Conservation (phyloP, 2,113 vertebrate genomes). For the Cnemophilus loriae region DNA sequence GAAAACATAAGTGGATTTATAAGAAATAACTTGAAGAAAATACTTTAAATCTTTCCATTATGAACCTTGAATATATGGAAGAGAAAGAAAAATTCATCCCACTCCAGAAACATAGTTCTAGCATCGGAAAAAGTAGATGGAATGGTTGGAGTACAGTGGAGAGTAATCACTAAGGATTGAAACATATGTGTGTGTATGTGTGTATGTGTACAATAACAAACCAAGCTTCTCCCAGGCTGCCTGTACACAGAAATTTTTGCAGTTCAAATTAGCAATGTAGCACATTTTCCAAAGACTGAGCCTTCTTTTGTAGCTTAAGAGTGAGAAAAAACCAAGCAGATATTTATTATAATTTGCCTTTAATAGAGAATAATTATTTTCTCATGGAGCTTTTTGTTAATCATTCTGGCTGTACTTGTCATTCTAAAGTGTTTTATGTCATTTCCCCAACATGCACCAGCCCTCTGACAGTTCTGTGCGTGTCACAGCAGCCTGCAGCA, state of each 20-base stretch:
- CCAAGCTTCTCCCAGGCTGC: not conserved
- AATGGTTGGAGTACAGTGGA: not conserved
- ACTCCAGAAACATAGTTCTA: not conserved
- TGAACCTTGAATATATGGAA: not conserved
- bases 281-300: not conserved
- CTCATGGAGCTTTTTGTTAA: not conserved
- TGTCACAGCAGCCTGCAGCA: not conserved
- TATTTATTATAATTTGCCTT: not conserved
- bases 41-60: not conserved
- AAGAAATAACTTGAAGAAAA: not conserved
- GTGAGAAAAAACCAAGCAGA: not conserved
- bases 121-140: not conserved
- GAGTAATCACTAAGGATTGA: not conserved
- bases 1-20: not conserved
- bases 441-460: not conserved
- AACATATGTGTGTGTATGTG: not conserved
- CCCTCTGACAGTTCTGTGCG: not conserved
- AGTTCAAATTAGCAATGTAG: not conserved
- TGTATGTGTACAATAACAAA: not conserved
- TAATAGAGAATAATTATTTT: not conserved
- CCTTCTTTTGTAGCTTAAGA: not conserved
- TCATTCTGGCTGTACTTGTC: not conserved
- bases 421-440: not conserved
- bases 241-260: not conserved
- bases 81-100: not conserved